Base-by-base conservation (phyloP, 2,888 invertebrate genomes). In the Amphipyra tragopoginis region DNA sequence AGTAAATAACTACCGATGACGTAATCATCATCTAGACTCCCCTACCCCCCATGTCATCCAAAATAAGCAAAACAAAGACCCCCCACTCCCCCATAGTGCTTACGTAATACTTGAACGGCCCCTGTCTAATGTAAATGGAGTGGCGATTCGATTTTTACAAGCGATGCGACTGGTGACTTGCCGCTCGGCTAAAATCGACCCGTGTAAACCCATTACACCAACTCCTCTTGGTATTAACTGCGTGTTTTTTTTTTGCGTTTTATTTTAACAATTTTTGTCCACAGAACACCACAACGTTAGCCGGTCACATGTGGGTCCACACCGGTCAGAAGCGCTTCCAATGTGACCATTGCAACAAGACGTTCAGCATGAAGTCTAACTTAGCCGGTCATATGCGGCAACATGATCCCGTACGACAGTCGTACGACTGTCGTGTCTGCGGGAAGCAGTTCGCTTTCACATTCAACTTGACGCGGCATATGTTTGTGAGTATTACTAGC, bases 291-390 rank as follows among this genome's bases (percentile, higher is more conserved):
- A 70, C 69, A 0, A 42, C 43, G 0, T 29, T 70, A 7, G 42
- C 48, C 0, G 40, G 48, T 0, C 70, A 70, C 6, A 74, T 68
- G 61, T 74, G 53, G 70, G 50, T 68, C 0, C 75, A 74, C 8
- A 74, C 50, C 0, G 70, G 62, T 0, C 38, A 53, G 0, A 71
- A 75, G 2, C 42, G 53, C 0, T 71, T 69, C 13, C 53, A 71
- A 13, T 71, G 70, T 2, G 70, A 71, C 6, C 70, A 74, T 33
- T 71, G 70, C 2, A 14, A 54, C 13, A 71, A 75, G 0, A 3
- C 33, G 0, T 71, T 71, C 2, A 51, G 42, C 1, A 45, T 57
- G 43, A 71, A 71, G 6, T 5, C 56, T 0, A 75, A 60, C 14
- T 43, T 72, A 0, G 58, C 44, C 0, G 34, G 43, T 0, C 72